Base-by-base conservation (phyloP, 2,888 invertebrate genomes). In the Tenthredo scrophulariae region DNA sequence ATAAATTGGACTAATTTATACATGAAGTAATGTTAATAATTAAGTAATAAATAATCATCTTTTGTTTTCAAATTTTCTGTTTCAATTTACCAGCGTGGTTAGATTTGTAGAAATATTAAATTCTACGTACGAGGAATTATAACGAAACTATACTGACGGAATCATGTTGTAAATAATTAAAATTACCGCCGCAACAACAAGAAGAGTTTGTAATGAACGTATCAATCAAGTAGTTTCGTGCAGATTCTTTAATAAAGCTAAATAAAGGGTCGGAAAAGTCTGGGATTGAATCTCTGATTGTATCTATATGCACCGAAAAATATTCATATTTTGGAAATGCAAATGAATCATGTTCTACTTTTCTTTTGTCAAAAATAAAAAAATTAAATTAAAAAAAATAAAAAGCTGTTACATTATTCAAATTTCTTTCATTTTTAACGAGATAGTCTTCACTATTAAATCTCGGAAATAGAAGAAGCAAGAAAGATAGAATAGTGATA, bases 281-380 rank as follows among this genome's bases (percentile, higher is more conserved):
- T 62, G 3, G 0, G 13, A 13, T 26, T 26, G 13, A 22, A 62
- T 26, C 26, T 62, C 26, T 62, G 7, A 26, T 62, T 62, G 9
- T 26, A 13, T 46, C 15, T 62, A 62, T 9, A 26, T 26, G 10
- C 13, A 26, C 1, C 0, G 26, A 26, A 62, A 62, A 13, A 62
- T 26, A 83, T 37, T 15, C 22, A 40, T 75, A 85, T 83, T 54
- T n/a, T 7, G n/a, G 54, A 54, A 18, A 54, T 54, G 54, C 54
- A n/a, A 54, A 2, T n/a, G 10, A 54, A 54, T 54, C 54, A n/a
- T n/a, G 54, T 3, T 15, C 15, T 15, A n/a, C 54, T n/a, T n/a
- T 54, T 7, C n/a, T n/a, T 54, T 54, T 18, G 18, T 50, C 0
- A 37, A 7, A 37, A 18, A 9, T 9, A 40, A 1, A 40, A 82